Evolutionary conservation across 2,113 vertebrate genomes (phyloP).

Genomic region (Actenoides hombroni): DNA sequence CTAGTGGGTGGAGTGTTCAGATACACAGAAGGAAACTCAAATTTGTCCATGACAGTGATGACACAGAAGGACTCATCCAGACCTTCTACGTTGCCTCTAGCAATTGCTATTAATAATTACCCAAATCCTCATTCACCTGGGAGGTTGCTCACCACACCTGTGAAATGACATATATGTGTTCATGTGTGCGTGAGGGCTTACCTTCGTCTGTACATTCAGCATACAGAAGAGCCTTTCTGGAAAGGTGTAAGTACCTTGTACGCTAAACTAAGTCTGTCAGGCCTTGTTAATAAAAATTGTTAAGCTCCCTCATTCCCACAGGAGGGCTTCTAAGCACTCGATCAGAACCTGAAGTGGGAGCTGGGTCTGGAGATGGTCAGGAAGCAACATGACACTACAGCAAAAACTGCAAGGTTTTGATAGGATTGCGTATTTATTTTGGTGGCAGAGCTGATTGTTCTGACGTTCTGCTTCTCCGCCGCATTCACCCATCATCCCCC

Average conservation of each 20-base stretch:
- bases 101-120: neutral
- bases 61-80: neutral
- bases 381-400: neutral
- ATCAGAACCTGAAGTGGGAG: neutral
- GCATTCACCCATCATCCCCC: neutral
- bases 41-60: neutral
- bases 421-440: neutral
- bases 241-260: neutral
- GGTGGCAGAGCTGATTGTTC: neutral
- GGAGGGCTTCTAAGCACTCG: slow-evolving; percentile 17
- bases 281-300: slow-evolving; percentile 50
- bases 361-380: neutral
- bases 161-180: neutral
- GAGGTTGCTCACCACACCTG: neutral
- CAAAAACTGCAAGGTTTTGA: neutral
- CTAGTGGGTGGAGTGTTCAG: neutral
- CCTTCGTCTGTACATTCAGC: neutral
- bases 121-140: neutral
- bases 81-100: neutral
- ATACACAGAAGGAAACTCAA: neutral
- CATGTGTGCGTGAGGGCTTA: neutral
- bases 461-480: neutral
- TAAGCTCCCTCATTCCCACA: neutral
- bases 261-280: neutral
- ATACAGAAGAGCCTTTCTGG: neutral